Conservation (phyloP, 1,140 invertebrate genomes). For the Cotesia glomerata region DNA sequence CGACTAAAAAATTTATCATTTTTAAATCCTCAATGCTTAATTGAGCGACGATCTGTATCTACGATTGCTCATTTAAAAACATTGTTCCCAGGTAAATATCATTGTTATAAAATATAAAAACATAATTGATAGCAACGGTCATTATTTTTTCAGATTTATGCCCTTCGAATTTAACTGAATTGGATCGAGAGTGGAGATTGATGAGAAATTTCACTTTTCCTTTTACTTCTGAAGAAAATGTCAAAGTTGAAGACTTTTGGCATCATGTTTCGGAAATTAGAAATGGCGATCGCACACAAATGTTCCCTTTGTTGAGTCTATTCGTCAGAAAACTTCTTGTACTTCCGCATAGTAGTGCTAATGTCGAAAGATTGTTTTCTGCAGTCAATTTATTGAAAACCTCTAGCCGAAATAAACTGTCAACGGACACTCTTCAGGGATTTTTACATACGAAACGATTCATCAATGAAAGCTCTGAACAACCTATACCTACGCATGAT, state of each 20-base stretch:
- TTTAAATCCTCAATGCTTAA: not conserved
- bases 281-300: constrained; percentile 7
- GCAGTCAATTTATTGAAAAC: constrained; percentile 24
- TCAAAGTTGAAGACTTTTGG: constrained; percentile 18
- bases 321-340: constrained; percentile 6
- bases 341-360: constrained; percentile 28
- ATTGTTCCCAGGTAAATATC: not conserved
- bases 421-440: not conserved
- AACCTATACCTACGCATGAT: too few species aligned
- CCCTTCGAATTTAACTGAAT: not conserved
- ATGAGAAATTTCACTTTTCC: not conserved
- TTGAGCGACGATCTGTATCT: not conserved
- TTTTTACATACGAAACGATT: constrained; percentile 16
- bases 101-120: too few species aligned
- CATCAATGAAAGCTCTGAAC: not conserved
- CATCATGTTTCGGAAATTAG: constrained; percentile 7
- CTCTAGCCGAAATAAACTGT: constrained; percentile 5
- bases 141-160: not conserved
- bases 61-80: not conserved
- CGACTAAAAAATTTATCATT: constrained; percentile 18
- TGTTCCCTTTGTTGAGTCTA: constrained; percentile 8
- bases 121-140: not conserved
- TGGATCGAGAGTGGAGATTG: constrained; percentile 18
- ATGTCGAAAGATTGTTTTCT: constrained; percentile 30
- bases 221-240: not conserved